Evolutionary conservation across 2,888 invertebrate genomes (phyloP), one percentile per base, ranked within the genome.

Genomic region (Leptura quadrifasciata): DNA sequence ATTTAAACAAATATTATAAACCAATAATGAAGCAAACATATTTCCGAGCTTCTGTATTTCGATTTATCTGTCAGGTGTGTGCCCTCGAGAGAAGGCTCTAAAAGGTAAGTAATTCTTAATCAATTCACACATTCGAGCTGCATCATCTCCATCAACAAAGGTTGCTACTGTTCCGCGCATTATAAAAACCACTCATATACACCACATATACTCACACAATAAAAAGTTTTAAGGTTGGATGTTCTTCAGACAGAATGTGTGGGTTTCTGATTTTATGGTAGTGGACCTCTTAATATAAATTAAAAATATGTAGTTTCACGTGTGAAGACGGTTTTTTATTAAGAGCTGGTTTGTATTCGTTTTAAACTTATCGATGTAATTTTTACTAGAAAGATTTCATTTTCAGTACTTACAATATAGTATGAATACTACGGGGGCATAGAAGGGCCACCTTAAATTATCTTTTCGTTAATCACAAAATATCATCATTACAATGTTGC

Each of bases 61-160:
- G 31, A 61, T 21, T 65, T 65, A 54, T 74, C 60, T 63, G 80
- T 82, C 82, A 83, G 82, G 84, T 84, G 84, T 84, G 81, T 81
- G 80, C 78, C 77, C 79, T 77, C 80, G 77, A 80, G 78, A 77
- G 74, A 76, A 83, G 79, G 78, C 75, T 80, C 83, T 82, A 82
- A 84, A 82, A 84, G 81, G 82, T 80, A 79, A 80, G 80, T 83
- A 79, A 82, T 85, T 85, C 81, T 83, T 81, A 81, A 82, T 85
- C 84, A 85, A 85, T 85, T 85, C 85, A 85, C 85, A 85, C 84
- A 77, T 85, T 83, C 78, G 77, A 73, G 81, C 85, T 80, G 83
- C 85, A 85, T 85, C 85, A 85, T 85, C 85, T 83, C 79, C 76
- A 77, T 78, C 83, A 85, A 85, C 85, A 85, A 85, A 82, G 84